Evolutionary conservation across 2,888 invertebrate species (phyloP).

Genomic region (Julus scanicus): DNA sequence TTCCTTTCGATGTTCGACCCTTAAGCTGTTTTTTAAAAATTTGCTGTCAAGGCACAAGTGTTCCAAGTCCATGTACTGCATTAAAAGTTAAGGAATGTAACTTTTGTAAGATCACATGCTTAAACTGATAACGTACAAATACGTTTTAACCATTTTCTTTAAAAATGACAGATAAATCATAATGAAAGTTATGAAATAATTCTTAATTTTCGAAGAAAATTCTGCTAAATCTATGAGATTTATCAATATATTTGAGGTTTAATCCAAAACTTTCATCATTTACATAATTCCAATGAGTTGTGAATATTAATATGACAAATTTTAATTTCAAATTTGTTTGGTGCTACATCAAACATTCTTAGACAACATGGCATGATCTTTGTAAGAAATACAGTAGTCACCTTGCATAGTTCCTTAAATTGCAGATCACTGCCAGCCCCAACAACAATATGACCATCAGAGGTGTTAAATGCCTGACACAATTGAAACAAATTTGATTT

Average conservation of each 20-base stretch:
- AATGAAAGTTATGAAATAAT: too few relatives aligned
- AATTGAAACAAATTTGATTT: slow-evolving; percentile 22
- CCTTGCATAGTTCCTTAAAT: slow-evolving; percentile 78
- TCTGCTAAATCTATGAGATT: too few relatives aligned
- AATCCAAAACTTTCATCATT: slow-evolving; percentile 1
- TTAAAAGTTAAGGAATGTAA: background rate
- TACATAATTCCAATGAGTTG: too few relatives aligned
- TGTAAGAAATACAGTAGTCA: slow-evolving; percentile 47
- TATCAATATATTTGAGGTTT: too few relatives aligned
- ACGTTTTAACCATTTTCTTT: too few relatives aligned
- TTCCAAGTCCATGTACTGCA: slow-evolving; percentile 70
- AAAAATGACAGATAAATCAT: background rate
- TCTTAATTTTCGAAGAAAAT: too few relatives aligned
- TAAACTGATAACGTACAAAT: background rate
- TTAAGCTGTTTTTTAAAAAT: slow-evolving; percentile 77
- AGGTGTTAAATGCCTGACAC: slow-evolving; percentile 76
- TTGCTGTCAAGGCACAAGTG: slow-evolving; percentile 74
- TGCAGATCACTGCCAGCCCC: slow-evolving; percentile 88
- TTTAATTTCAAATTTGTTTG: too few relatives aligned
- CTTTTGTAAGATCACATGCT: background rate
- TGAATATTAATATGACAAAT: too few relatives aligned
- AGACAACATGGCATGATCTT: too few relatives aligned
- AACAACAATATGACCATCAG: slow-evolving; percentile 84
- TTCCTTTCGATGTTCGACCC: slow-evolving; percentile 81
- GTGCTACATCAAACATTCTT: too few relatives aligned